A percentile compares a stretch with the other conserved stretches of the same genome.
phyloP scores from a whole-genome alignment of 2,113 vertebrate species.

The Pyrgilauda ruficollis region DNA sequence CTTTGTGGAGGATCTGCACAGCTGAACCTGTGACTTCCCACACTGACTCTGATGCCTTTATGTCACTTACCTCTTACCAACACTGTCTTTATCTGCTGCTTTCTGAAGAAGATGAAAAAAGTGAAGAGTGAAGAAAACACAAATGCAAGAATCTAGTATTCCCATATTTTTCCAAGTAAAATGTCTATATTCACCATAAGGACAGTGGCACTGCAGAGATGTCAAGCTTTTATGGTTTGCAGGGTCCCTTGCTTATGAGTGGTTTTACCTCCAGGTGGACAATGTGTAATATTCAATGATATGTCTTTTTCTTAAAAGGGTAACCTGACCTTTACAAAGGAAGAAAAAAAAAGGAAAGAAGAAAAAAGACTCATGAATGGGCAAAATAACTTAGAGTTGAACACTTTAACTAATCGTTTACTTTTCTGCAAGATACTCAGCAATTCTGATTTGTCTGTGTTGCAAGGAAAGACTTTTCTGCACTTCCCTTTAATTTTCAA shows the following conservation, averaged over 20 bases:
- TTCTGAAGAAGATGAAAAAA: background rate
- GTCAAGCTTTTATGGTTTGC: background rate
- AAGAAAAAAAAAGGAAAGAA: background rate
- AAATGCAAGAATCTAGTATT: background rate
- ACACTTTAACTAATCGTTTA: background rate
- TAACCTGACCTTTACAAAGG: background rate
- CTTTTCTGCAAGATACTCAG: background rate
- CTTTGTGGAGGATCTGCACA: background rate
- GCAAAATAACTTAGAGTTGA: background rate
- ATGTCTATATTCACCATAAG: background rate
- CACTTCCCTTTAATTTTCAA: background rate
- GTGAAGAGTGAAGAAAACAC: background rate
- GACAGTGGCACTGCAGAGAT: background rate
- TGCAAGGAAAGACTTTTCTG: background rate
- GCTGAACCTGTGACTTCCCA: background rate
- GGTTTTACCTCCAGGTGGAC: background rate
- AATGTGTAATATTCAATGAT: background rate
- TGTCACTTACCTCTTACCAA: background rate
- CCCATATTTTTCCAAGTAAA: background rate
- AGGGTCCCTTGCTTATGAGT: background rate
- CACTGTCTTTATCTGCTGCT: background rate
- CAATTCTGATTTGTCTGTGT: background rate
- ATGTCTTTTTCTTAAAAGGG: background rate
- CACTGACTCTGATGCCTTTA: accelerated
- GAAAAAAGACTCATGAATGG: accelerated